Evolutionary conservation across 35 echinoderm and acorn worm genomes (phyloP), one percentile per base, ranked within the genome.

Genomic region (Holothuria glaberrima): DNA sequence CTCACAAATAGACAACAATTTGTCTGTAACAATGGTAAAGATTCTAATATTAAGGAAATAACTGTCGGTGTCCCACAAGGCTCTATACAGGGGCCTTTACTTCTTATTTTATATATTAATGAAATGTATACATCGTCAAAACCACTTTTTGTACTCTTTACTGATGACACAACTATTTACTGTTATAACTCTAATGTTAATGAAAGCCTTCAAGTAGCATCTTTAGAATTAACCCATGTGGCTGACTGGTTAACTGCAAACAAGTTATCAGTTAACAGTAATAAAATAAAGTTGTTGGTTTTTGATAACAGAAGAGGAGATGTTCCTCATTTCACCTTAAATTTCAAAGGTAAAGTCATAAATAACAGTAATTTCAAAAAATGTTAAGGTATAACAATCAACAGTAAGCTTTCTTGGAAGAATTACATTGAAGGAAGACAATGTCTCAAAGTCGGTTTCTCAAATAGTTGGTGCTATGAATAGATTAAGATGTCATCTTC

Each of bases 401-500:
- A 78, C 74, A 44, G 22, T 78, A 78, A 78, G 12, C 45, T 78
- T 20, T 20, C 32, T 78, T 78, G 74, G 74, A 78, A 78, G 1
- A 22, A 78, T 46, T n/a, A 78, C 33, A 78, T 78, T n/a, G n/a
- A n/a, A n/a, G n/a, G n/a, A n/a, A 38, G 22, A 36, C 45, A 46
- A 44, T 44, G 45, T 78, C 9, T 10, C 33, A 27, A 78, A 78
- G n/a, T 44, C 12, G 4, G 45, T 78, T 45, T 78, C 35, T 38
- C 44, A 32, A 78, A 78, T 44, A 0, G 74, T 36, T 44, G 33
- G 74, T 26, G 45, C 30, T 36, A 19, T 3, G 33, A 78, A 78
- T 45, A 36, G 74, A 19, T 78, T 48, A 69, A 69, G n/a, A 33
- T 29, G 25, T 69, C 66, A 10, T 69, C 66, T 69, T 69, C 19